A percentile compares a stretch with the other conserved stretches of the same genome.
phyloP scores from a whole-genome alignment of 1,140 invertebrate species.

The Vollenhovia emeryi region DNA sequence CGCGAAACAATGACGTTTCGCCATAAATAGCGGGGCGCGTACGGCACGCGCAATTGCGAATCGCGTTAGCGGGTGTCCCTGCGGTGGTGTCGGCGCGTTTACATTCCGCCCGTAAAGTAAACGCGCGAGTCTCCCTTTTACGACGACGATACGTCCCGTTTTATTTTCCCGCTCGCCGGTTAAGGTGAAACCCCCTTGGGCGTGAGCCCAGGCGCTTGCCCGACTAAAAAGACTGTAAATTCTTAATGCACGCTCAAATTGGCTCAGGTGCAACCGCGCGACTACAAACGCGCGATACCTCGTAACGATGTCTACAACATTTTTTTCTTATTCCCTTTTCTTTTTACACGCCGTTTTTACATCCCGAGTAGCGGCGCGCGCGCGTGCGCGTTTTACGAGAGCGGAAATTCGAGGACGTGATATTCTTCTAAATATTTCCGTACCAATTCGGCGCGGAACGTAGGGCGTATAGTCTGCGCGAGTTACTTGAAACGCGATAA shows the following conservation, averaged over 20 bases:
- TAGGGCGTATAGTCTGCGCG: too few species aligned
- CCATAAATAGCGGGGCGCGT: conserved; percentile 36
- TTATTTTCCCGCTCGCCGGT: conserved; percentile 38
- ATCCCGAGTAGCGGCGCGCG: not conserved
- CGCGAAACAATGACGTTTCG: conserved; percentile 58
- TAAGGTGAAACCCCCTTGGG: not conserved
- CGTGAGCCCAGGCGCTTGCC: not conserved
- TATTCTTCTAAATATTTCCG: conserved; percentile 35
- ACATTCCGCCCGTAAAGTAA: conserved; percentile 32
- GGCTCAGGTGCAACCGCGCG: conserved; percentile 60
- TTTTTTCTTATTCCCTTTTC: conserved; percentile 35
- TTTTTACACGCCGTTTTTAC: conserved; percentile 30
- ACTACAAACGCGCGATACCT: conserved; percentile 41
- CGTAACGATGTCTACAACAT: conserved; percentile 48
- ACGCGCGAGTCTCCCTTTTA: conserved; percentile 37
- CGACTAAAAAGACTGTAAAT: conserved; percentile 60
- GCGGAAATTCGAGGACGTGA: conserved; percentile 1
- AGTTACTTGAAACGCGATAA: not conserved
- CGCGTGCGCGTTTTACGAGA: not conserved
- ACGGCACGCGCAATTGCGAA: conserved; percentile 43
- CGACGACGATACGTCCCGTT: conserved; percentile 36
- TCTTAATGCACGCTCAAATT: conserved; percentile 63
- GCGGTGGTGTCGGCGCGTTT: not conserved
- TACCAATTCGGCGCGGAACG: not conserved
- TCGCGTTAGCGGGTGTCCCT: conserved; percentile 34